Conservation (phyloP, 1,140 invertebrate species). For the Leptinotarsa undecemlineata region DNA sequence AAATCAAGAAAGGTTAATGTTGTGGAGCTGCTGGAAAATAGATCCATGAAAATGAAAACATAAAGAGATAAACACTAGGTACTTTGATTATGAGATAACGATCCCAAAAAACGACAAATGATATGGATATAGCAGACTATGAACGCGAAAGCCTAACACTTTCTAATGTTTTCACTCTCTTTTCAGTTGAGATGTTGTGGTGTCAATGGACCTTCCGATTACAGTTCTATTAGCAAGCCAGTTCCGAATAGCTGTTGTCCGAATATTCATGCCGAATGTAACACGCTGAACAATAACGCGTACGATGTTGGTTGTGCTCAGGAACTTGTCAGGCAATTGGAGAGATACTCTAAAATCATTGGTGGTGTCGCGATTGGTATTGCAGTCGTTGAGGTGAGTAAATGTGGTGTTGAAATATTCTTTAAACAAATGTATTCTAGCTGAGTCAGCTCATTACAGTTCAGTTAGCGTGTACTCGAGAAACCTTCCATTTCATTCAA, state of each 20-base stretch:
- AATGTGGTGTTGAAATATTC: neutral
- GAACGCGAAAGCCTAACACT: no score
- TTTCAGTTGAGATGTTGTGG: constrained; percentile 64
- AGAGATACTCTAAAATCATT: constrained; percentile 60
- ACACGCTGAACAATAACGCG: constrained; percentile 15
- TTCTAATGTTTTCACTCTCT: neutral
- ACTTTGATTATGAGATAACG: neutral
- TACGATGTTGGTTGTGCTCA: constrained; percentile 38
- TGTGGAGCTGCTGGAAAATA: no score
- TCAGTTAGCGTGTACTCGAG: no score
- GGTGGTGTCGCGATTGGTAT: constrained; percentile 69
- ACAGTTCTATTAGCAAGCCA: constrained; percentile 16
- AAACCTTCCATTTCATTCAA: no score
- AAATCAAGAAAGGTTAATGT: neutral
- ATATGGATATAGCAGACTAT: neutral
- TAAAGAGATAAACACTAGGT: no score
- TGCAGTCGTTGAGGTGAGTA: constrained; percentile 67
- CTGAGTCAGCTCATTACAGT: no score
- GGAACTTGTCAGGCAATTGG: constrained; percentile 55
- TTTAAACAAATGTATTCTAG: no score
- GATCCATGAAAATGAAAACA: no score
- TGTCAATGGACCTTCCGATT: constrained; percentile 57
- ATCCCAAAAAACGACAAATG: neutral
- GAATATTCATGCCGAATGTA: constrained; percentile 21
- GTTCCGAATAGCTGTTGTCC: constrained; percentile 41